Conservation (phyloP, 2,113 vertebrate species). For the Fregetta grallaria region DNA sequence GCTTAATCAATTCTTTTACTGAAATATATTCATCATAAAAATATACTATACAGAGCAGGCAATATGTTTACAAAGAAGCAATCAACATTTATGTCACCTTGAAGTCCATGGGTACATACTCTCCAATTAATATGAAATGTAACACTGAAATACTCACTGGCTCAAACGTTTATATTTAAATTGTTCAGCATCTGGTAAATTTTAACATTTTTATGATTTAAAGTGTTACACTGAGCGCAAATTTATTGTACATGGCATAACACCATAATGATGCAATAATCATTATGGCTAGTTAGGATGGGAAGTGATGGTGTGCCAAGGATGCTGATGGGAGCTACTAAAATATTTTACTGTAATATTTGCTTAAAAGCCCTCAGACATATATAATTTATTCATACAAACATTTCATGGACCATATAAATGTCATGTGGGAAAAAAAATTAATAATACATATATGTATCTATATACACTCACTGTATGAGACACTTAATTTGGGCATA, state of each 20-base stretch:
- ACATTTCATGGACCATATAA: neutral
- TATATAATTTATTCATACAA: constrained; percentile 13
- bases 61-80: neutral
- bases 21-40: constrained; percentile 13
- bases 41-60: neutral
- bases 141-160: neutral
- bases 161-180: constrained; percentile 2
- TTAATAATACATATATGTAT: neutral
- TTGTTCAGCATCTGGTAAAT: constrained; percentile 28
- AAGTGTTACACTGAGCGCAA: neutral
- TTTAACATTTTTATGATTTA: constrained; percentile 34
- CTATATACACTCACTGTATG: neutral
- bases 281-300: constrained; percentile 19
- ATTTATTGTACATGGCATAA: neutral
- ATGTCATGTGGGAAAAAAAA: neutral
- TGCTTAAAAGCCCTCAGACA: neutral
- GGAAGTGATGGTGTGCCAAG: neutral
- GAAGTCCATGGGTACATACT: neutral
- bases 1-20: neutral
- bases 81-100: constrained; percentile 35
- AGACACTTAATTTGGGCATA: neutral
- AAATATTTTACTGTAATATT: constrained; percentile 27
- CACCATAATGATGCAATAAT: constrained; percentile 23
- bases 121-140: neutral
- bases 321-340: constrained; percentile 7